Base-by-base conservation (phyloP, 2,888 invertebrate genomes). In the Anarsia innoxiella region DNA sequence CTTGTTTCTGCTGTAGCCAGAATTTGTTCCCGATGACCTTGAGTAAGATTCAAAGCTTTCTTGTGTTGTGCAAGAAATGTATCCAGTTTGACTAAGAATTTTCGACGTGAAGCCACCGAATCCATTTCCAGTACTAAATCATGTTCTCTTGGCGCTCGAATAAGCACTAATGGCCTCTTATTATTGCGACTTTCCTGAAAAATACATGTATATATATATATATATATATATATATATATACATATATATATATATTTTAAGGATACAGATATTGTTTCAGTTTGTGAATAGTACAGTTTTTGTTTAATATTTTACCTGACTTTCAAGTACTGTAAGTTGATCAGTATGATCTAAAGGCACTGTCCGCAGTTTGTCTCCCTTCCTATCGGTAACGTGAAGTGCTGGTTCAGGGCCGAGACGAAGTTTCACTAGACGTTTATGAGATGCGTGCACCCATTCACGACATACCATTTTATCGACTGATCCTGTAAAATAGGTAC, bases 51-150 rank as follows among this genome's bases (percentile, higher is more conserved):
- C 45, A 96, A 84, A 45, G 90, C 91, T 64, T 95, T 96, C 64
- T 95, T 95, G 60, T 94, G 92, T 27, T 93, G 89, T 28, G 89
- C 85, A 25, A 96, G 79, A 68, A 96, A 96, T 19, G 93, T 89
- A 63, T 96, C 96, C 28, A 96, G 73, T 69, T 96, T 96, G 44
- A 91, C 88, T 16, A 96, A 87, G 63, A 97, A 96, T 72, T 96
- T 96, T 48, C 94, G 89, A 25, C 95, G 86, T 0, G 92, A 90
- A 0, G 91, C 90, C 23, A 91, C 78, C 0, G 94, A 91, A 60
- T 96, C 96, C 66, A 97, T 90, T 69, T 97, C 96, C 36, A 97
- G 80, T 9, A 97, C 97, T 44, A 97, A 82, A 78, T 97, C 97
- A 59, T 97, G 96, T 74, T 97, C 96, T 30, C 93, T 89, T 0